Percentiles rank a stretch among this genome's conserved stretches.
phyloP scores from a whole-genome alignment of 1,140 invertebrate genomes.

The Eubasilissa regina region DNA sequence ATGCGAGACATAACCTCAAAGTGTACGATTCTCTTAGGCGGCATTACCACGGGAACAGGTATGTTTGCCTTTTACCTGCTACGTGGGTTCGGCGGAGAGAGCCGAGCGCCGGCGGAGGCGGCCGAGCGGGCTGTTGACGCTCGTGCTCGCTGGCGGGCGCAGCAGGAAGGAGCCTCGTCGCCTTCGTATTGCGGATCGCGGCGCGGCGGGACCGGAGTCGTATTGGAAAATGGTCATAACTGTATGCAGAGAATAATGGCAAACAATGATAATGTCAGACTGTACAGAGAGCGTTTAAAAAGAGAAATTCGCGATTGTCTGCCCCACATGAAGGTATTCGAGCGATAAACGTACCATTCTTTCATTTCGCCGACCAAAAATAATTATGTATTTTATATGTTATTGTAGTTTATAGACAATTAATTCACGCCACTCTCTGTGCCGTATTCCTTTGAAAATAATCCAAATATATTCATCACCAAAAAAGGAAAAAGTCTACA shows the following conservation, averaged over 20 bases:
- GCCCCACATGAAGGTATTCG: background rate
- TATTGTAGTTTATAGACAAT: too few species aligned
- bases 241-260: background rate
- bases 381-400: too few species aligned
- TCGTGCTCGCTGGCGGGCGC: background rate
- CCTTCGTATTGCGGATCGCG: background rate
- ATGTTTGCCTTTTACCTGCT: constrained; percentile 53
- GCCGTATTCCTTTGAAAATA: too few species aligned
- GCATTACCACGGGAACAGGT: constrained; percentile 41
- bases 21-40: constrained; percentile 10
- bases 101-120: constrained; percentile 29
- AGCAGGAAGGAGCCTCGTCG: constrained; percentile 1
- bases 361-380: too few species aligned
- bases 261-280: background rate
- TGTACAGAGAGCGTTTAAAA: constrained; percentile 21
- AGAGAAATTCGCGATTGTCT: constrained; percentile 25
- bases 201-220: constrained; percentile 24
- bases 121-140: constrained; percentile 29
- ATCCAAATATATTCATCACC: too few species aligned
- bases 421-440: too few species aligned
- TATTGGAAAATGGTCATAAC: constrained; percentile 40
- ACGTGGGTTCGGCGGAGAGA: constrained; percentile 46
- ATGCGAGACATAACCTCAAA: constrained; percentile 51
- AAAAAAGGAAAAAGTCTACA: too few species aligned
- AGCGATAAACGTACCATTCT: background rate